Evolutionary conservation across 37 sponge, comb jelly and placozoan species (phyloP).

Genomic region (Agelas oroides): DNA sequence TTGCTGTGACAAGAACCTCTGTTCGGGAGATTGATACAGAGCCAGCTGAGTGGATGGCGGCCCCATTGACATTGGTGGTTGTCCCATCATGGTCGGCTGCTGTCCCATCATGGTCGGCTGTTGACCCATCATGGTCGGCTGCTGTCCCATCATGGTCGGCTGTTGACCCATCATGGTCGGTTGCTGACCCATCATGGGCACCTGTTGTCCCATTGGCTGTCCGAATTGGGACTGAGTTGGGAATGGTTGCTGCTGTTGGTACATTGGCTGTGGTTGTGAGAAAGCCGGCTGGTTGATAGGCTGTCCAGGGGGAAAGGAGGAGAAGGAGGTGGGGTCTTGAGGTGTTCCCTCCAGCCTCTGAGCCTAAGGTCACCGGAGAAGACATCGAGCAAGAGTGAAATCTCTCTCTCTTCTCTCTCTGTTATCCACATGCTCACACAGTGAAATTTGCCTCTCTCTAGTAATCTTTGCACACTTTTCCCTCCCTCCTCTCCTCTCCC

Average conservation of each 20-base stretch:
- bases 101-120: neutral
- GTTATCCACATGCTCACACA: no score
- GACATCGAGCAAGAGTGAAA: no score
- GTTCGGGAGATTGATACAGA: conserved; percentile 62
- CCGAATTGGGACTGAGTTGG: conserved; percentile 1
- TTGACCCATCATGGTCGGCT: neutral
- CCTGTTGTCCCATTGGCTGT: neutral
- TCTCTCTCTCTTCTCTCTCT: no score
- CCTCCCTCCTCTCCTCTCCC: no score
- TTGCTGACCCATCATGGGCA: conserved; percentile 20
- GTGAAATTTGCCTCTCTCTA: no score
- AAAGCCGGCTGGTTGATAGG: conserved; percentile 37
- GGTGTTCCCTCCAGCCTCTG: neutral
- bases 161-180: neutral
- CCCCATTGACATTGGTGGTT: neutral
- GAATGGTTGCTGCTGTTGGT: conserved; percentile 42
- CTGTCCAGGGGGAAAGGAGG: conserved; percentile 40
- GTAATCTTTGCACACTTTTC: no score
- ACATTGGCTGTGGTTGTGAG: conserved; percentile 49
- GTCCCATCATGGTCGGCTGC: neutral
- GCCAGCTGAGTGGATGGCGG: conserved; percentile 62
- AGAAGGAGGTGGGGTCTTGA: neutral
- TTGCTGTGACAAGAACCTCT: conserved; percentile 24
- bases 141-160: neutral
- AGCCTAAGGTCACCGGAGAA: no score